Conservation (phyloP, 2,113 vertebrate species). For the Chaenogobius annularis region DNA sequence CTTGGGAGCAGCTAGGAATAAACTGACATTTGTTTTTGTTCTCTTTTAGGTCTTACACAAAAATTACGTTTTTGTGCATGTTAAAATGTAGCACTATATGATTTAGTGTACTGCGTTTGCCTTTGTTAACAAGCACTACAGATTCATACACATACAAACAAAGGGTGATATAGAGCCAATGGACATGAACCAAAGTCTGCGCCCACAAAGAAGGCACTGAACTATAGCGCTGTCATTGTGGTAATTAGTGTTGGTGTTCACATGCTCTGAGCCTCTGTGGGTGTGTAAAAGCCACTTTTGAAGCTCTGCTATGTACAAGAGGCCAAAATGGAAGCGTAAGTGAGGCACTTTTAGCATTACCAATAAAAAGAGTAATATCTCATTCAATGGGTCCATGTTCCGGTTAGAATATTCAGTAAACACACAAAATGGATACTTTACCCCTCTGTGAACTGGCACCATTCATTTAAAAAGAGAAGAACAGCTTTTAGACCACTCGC, state of each 20-base stretch:
- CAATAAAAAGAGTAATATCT: slow-evolving; percentile 52
- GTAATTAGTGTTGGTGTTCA: slow-evolving; percentile 61
- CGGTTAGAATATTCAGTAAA: slow-evolving; percentile 47
- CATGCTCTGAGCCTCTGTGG: slow-evolving; percentile 52
- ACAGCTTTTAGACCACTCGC: slow-evolving; percentile 1
- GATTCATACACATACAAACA: slow-evolving; percentile 19
- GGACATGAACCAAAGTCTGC: slow-evolving; percentile 18
- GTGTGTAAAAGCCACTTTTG: slow-evolving; percentile 75
- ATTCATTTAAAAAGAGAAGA: slow-evolving; percentile 20
- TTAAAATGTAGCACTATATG: not conserved
- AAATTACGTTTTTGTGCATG: not conserved
- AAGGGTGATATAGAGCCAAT: slow-evolving; percentile 21
- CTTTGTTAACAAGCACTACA: not conserved
- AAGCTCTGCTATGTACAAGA: slow-evolving; percentile 55
- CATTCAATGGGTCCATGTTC: slow-evolving; percentile 27
- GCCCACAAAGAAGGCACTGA: slow-evolving; percentile 41
- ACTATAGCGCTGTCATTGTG: slow-evolving; percentile 39
- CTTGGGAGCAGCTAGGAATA: too few species aligned
- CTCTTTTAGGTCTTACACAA: too few species aligned
- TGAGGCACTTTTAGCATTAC: slow-evolving; percentile 62
- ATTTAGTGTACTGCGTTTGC: not conserved
- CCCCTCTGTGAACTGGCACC: slow-evolving; percentile 27
- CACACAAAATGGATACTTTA: slow-evolving; percentile 39
- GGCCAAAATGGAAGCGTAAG: slow-evolving; percentile 70
- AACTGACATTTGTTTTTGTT: too few species aligned